Percentiles rank a stretch among this genome's conserved stretches.
phyloP scores from a whole-genome alignment of 2,888 invertebrate species.

The Cryptus armator region DNA sequence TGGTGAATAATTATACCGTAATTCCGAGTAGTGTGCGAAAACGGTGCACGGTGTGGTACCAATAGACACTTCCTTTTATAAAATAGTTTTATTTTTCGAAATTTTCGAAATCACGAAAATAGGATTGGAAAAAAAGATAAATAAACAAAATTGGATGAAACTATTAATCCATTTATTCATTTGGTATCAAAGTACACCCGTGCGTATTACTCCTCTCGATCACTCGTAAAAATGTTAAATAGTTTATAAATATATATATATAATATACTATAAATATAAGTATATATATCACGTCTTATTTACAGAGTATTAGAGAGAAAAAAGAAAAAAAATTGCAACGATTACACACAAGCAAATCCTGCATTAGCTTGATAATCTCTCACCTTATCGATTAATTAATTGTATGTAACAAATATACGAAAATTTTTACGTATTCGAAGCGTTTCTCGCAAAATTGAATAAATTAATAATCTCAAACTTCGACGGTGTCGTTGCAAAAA shows the following conservation, averaged over 20 bases:
- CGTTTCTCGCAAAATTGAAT: constrained; percentile 20
- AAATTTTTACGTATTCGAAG: constrained; percentile 34
- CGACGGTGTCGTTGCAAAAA: constrained; percentile 27
- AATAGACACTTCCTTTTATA: no score
- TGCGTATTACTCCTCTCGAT: constrained; percentile 48
- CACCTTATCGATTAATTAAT: constrained; percentile 30
- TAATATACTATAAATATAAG: constrained; percentile 64
- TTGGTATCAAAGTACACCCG: constrained; percentile 66
- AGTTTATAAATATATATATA: constrained; percentile 77
- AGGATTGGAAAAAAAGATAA: no score
- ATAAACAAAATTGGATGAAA: constrained; percentile 20
- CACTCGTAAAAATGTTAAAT: constrained; percentile 78
- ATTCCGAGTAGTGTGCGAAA: no score
- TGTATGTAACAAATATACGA: constrained; percentile 49
- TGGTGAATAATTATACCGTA: no score
- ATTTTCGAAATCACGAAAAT: no score
- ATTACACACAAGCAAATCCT: constrained; percentile 20
- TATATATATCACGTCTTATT: constrained; percentile 69
- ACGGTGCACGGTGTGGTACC: no score
- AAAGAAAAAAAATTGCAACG: constrained; percentile 63
- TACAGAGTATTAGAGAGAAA: constrained; percentile 71
- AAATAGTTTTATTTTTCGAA: no score
- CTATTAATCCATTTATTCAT: constrained; percentile 55
- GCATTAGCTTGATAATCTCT: constrained; percentile 32
- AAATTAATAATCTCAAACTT: constrained; percentile 64